Conservation (phyloP, 2,113 vertebrate genomes). For the Lepisosteus oculatus region DNA sequence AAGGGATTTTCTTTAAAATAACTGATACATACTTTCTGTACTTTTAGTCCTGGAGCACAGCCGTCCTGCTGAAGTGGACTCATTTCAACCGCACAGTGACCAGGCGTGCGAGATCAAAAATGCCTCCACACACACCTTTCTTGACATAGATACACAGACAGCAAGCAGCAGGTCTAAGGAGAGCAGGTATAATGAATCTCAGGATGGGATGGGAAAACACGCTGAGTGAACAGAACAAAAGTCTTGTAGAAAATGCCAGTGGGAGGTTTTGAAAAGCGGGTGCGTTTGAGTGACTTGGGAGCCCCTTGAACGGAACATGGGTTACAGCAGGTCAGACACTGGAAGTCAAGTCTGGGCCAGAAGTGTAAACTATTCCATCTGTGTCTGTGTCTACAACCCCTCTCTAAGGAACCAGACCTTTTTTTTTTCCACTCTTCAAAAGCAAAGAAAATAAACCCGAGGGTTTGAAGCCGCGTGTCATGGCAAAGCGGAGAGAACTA, state of each 20-base stretch:
- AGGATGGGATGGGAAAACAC: constrained; percentile 13
- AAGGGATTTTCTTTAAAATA: too few species aligned
- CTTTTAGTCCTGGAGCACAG: too few species aligned
- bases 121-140: too few species aligned
- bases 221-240: constrained; percentile 5
- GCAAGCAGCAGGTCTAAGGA: background rate
- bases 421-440: constrained; percentile 37
- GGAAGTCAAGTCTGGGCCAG: constrained; percentile 68
- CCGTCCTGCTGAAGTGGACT: too few species aligned
- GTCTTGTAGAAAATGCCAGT: constrained; percentile 31
- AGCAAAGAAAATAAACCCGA: constrained; percentile 50
- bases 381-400: constrained; percentile 64
- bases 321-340: constrained; percentile 77
- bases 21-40: too few species aligned
- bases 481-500: constrained; percentile 28
- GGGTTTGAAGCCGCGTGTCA: constrained; percentile 43
- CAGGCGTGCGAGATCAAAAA: too few species aligned
- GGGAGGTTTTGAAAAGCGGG: constrained; percentile 34
- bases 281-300: constrained; percentile 41
- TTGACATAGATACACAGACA: background rate
- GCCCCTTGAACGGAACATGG: constrained; percentile 59
- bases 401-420: constrained; percentile 30
- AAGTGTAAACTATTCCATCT: constrained; percentile 73
- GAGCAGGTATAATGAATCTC: constrained; percentile 5
- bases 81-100: too few species aligned